Evolutionary conservation across 2,888 invertebrate species (phyloP).

Genomic region (Laspeyria flexula): DNA sequence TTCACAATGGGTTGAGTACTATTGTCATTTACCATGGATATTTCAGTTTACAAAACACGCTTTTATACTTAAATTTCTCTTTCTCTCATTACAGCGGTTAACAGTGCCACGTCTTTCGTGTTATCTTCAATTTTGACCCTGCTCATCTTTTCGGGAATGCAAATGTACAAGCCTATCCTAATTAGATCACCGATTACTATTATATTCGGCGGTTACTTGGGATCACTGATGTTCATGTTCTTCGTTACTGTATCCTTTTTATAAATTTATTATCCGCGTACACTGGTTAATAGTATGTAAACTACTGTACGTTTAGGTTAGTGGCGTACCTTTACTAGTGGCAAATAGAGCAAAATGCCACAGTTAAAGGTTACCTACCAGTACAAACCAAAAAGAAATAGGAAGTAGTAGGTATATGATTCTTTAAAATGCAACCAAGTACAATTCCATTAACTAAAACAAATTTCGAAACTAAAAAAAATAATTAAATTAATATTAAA

Average conservation of each 20-base stretch:
- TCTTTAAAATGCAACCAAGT: no score
- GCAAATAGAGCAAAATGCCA: no score
- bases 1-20: conserved; percentile 43
- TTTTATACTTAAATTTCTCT: conserved; percentile 10
- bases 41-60: background rate
- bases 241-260: conserved; percentile 91
- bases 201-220: conserved; percentile 95
- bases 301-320: no score
- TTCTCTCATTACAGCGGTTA: conserved; percentile 86
- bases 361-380: no score
- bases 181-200: conserved; percentile 93
- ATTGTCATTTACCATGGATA: background rate
- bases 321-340: no score
- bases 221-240: conserved; percentile 94
- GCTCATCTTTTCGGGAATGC: conserved; percentile 96
- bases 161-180: conserved; percentile 94
- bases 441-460: no score
- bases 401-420: no score
- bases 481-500: no score
- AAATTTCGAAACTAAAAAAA: no score
- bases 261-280: no score
- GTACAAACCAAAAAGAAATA: no score
- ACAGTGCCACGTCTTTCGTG: conserved; percentile 91
- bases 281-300: background rate
- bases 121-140: conserved; percentile 93